Base-by-base conservation (phyloP, 1,140 invertebrate genomes). In the Tetragonula clypearis region DNA sequence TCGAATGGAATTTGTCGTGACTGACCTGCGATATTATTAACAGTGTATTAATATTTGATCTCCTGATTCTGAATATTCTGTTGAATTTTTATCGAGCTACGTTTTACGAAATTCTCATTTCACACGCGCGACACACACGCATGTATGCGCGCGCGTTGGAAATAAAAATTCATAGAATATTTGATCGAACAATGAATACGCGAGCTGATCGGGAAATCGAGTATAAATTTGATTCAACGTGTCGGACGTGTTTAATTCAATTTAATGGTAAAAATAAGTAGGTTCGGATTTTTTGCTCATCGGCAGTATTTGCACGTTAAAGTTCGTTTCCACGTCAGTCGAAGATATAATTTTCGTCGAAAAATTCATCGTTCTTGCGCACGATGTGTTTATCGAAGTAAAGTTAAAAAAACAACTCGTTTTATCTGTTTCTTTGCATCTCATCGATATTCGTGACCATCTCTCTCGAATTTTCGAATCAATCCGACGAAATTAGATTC, bases 131-230 rank as follows among this genome's bases (percentile, higher is more conserved):
- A n/a, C 19, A 14, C 11, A 14, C 15, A 9, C 41, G 21, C 21
- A 35, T 21, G 21, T 5, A 8, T 41, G 21, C 4, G 6, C 4
- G 35, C 15, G 21, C 9, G 4, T 6, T 41, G 12, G 14, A 49
- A 41, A 41, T 41, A 41, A 49, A 72, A 72, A 72, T 72, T 49
- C 35, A 72, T 72, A 49, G 69, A 72, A 72, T 72, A 72, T n/a
- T n/a, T 21, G n/a, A 49, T 26, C 15, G 69, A 23, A 72, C 30
- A 6, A n/a, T 23, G 69, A 41, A 41, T 41, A 72, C 8, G 5
- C 8, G 30, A 72, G 21, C 15, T 23, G 69, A 21, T 72, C 21
- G 6, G 9, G 8, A 53, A 53, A 73, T 73, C 41, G 15, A 73
- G 49, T n/a, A 73, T 73, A 49, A 73, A 73, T 73, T 17, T 11